Evolutionary conservation across 2,888 invertebrate species (phyloP).

Genomic region (Limenitis camilla): DNA sequence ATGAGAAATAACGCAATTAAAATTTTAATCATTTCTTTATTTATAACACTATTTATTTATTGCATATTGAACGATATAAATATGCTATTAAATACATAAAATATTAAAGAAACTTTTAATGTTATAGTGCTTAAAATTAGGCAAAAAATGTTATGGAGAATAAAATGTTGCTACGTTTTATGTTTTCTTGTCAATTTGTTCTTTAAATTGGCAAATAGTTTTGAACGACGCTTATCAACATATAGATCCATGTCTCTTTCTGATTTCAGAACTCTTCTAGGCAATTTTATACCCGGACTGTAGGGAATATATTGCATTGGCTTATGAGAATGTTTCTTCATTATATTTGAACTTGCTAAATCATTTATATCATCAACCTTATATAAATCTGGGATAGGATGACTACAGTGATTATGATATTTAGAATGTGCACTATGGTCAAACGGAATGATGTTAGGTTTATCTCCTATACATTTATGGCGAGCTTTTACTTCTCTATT

Average conservation of each 20-base stretch:
- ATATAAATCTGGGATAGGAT: slow-evolving; percentile 13
- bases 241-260: slow-evolving; percentile 34
- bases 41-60: no score
- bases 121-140: no score
- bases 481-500: background rate
- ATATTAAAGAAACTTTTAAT: no score
- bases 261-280: slow-evolving; percentile 41
- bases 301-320: slow-evolving; percentile 12
- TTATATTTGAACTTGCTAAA: slow-evolving; percentile 18
- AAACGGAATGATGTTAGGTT: no score
- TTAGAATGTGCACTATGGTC: slow-evolving; percentile 37
- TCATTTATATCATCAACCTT: slow-evolving; percentile 26
- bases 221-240: slow-evolving; percentile 8
- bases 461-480: no score
- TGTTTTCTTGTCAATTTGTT: no score
- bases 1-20: no score
- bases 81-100: no score
- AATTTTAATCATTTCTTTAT: no score
- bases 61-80: no score
- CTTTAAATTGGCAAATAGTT: background rate
- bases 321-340: slow-evolving; percentile 15
- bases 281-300: slow-evolving; percentile 28
- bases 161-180: no score
- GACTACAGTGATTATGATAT: slow-evolving; percentile 44
- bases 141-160: no score